A percentile compares a stretch with the other conserved stretches of the same genome.
Evolutionary conservation across 1,140 invertebrate species (phyloP).

Genomic region (Dendrolimus punctatus): DNA sequence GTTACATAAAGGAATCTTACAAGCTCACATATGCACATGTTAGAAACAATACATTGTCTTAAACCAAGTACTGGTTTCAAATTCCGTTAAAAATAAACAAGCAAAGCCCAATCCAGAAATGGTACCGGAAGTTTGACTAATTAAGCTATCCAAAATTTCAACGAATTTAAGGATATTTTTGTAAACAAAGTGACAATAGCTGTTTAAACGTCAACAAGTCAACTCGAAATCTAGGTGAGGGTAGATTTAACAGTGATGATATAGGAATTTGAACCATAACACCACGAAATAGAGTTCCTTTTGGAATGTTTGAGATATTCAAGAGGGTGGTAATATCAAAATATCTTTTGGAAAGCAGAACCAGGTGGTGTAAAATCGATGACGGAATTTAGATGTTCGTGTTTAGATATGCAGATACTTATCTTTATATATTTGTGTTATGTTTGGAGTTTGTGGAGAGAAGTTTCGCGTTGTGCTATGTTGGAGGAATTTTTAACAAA

Average conservation of each 20-base stretch:
- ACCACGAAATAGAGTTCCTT: conserved; percentile 21
- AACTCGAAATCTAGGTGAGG: conserved; percentile 48
- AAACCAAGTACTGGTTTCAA: no score
- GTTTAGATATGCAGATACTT: no score
- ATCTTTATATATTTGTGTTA: no score
- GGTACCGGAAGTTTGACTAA: conserved; percentile 62
- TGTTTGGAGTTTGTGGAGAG: no score
- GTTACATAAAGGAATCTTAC: no score
- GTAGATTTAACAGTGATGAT: conserved; percentile 23
- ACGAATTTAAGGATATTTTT: conserved; percentile 61
- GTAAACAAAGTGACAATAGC: conserved; percentile 15
- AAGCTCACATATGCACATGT: no score
- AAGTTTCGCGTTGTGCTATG: no score
- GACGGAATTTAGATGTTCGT: conserved; percentile 25
- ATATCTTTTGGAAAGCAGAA: conserved; percentile 40
- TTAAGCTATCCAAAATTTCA: conserved; percentile 64
- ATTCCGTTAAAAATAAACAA: no score
- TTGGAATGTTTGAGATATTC: conserved; percentile 25
- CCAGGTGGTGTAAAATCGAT: conserved; percentile 67
- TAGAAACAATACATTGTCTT: no score
- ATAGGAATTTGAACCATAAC: conserved; percentile 26
- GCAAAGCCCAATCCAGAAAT: no score
- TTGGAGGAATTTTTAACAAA: no score
- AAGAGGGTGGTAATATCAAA: conserved; percentile 50
- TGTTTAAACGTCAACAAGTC: conserved; percentile 3